Evolutionary conservation across 2,888 invertebrate species (phyloP), one percentile per base, ranked within the genome.

Genomic region (Erebia epiphron): DNA sequence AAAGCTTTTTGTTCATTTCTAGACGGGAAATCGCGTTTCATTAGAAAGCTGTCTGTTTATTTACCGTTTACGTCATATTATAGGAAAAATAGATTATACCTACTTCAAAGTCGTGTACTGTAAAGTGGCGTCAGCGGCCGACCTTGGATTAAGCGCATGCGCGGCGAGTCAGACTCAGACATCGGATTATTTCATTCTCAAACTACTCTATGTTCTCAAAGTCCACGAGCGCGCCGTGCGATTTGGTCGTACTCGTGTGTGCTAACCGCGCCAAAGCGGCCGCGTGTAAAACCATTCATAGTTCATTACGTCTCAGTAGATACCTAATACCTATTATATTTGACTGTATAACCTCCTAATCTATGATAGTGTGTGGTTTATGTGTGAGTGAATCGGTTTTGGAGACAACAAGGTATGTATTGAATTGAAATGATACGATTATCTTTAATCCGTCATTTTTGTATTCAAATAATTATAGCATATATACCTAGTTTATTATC

Each of bases 61-160:
- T 21, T 21, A 21, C 21, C 21, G 2, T 21, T 21, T 21, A 21
- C 21, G 21, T 21, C 21, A 21, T 21, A 21, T 1, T 21, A 21
- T 2, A 43, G 8, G 43, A 43, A 43, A 10, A 43, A 10, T 18
- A 13, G 11, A 57, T 4, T 11, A 43, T 18, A n/a, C n/a, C n/a
- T n/a, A n/a, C n/a, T 43, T 43, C n/a, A 16, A 66, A 69, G 58
- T 69, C 72, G 75, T 58, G 60, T 16, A 52, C 9, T 72, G 60
- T 75, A 75, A 73, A 67, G 50, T 18, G 70, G 68, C 35, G 67
- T 68, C 80, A 85, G 84, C 85, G 84, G 82, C 83, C 87, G 89
- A 89, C 91, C 89, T 91, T 91, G 90, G 68, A 63, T 75, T 76
- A 78, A 76, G 83, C 87, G 87, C 89, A 86, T 85, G 87, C 87